phyloP scores from a whole-genome alignment of 1,140 invertebrate genomes.

The Scaptomyza graminum region DNA sequence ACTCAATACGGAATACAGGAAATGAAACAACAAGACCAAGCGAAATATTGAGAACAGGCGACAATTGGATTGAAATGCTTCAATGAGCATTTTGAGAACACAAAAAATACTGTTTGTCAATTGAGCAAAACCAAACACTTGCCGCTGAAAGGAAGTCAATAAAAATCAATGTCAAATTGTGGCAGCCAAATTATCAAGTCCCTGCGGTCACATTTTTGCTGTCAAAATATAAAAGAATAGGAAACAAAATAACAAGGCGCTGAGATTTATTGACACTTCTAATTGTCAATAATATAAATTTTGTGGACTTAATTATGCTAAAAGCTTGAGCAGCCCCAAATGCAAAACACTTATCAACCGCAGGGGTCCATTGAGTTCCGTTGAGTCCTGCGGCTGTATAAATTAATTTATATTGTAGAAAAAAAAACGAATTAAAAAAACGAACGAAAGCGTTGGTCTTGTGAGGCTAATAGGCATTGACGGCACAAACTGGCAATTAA shows the following conservation, averaged over 20 bases:
- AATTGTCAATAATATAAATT: constrained; percentile 65
- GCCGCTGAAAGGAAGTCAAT: constrained; percentile 23
- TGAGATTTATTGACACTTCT: constrained; percentile 68
- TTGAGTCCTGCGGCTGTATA: constrained; percentile 37
- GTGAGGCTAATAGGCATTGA: constrained; percentile 26
- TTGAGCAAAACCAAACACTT: constrained; percentile 5
- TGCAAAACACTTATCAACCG: constrained; percentile 51
- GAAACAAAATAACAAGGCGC: constrained; percentile 5
- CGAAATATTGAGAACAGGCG: background rate
- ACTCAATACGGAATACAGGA: constrained; percentile 8
- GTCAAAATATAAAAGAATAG: constrained; percentile 22
- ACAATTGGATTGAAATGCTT: background rate
- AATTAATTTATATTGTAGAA: constrained; percentile 60
- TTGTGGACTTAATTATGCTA: constrained; percentile 67
- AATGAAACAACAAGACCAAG: background rate
- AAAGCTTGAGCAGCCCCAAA: constrained; percentile 53
- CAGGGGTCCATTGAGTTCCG: constrained; percentile 31
- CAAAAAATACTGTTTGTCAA: constrained; percentile 4
- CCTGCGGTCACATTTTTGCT: constrained; percentile 40
- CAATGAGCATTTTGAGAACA: no score
- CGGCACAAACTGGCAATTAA: constrained; percentile 62
- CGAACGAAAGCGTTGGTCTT: constrained; percentile 15
- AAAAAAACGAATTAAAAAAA: background rate
- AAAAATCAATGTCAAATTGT: constrained; percentile 50
- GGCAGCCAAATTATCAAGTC: constrained; percentile 59